Base-by-base conservation (phyloP, 2,113 vertebrate species). In the Sisor rabdophorus region DNA sequence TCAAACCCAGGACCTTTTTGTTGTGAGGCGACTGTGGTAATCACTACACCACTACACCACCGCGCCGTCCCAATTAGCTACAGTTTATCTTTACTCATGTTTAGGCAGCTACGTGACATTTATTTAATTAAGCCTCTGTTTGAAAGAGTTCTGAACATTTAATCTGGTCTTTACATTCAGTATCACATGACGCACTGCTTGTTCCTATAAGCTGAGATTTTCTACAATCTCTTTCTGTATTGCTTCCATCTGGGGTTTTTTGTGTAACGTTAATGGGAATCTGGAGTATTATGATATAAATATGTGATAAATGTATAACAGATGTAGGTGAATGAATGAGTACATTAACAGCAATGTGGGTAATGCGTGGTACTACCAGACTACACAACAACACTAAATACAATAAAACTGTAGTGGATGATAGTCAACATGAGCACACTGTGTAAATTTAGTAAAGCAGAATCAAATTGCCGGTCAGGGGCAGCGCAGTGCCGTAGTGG, bases 191-290 rank as follows among this genome's bases (percentile, higher is more conserved):
- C 30, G 3, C 32, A 75, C 30, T 20, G 32, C 2, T 36, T 19
- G 44, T 77, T 69, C n/a, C 48, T 77, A n/a, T 80, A 73, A 73
- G 30, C 32, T 2, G 24, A 52, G 30, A 61, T 73, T 77, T 73
- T 54, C 68, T 77, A 61, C 30, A 77, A 40, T 58, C 22, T 52
- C 47, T 20, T 20, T 53, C 30, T 48, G 58, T 77, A 72, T 60
- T 74, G 61, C 48, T 74, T 32, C 58, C 63, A 77, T 32, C 61
- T 73, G n/a, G 70, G 52, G n/a, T 36, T 48, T 47, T 24, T 12
- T 32, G 36, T 55, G 61, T 48, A 64, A 30, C 30, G 48, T 10
- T 75, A 36, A 75, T 56, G 36, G 65, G 44, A 73, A 67, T 32
- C 50, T 68, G 54, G 20, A 59, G 20, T 40, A 58, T 32, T 55